A percentile compares a stretch with the other conserved stretches of the same genome.
Conservation (phyloP, 2,797 vertebrate species). For the Bovichtus variegatus region DNA sequence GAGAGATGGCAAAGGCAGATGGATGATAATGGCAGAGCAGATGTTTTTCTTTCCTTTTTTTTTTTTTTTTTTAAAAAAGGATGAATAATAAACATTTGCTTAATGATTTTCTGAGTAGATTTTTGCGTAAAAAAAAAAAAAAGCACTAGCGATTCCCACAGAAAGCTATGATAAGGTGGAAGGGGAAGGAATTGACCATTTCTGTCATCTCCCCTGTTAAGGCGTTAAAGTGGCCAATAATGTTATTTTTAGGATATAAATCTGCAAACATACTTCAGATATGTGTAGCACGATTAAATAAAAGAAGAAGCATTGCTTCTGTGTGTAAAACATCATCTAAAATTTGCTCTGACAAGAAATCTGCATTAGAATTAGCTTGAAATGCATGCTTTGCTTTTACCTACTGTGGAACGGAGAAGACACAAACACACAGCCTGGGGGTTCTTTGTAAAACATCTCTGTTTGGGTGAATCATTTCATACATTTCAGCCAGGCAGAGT, state of each 20-base stretch:
- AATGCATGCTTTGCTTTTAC: conserved; percentile 32
- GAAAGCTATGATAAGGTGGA: conserved; percentile 16
- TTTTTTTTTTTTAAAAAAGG: too few species aligned
- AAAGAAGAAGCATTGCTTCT: neutral
- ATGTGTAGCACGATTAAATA: too few species aligned
- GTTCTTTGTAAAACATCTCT: conserved; percentile 31
- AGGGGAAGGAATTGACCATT: conserved; percentile 28
- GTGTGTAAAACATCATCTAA: neutral
- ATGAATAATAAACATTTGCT: conserved; percentile 65
- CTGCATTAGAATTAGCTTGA: conserved; percentile 21
- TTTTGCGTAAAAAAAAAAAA: conserved; percentile 51
- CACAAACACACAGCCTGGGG: conserved; percentile 28
- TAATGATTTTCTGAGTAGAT: conserved; percentile 54
- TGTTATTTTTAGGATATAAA: conserved; percentile 1
- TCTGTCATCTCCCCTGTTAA: conserved; percentile 39
- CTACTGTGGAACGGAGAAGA: conserved; percentile 13
- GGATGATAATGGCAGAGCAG: conserved; percentile 70
- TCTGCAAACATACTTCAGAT: neutral
- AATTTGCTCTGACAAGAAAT: conserved; percentile 14
- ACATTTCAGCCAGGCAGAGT: conserved; percentile 32
- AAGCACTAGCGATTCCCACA: conserved; percentile 11
- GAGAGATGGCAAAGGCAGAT: conserved; percentile 62
- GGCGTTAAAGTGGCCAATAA: conserved; percentile 14
- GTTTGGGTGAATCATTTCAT: conserved; percentile 39
- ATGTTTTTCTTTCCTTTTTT: conserved; percentile 50